Base-by-base conservation (phyloP, 2,888 invertebrate genomes). In the Aphodius sticticus region DNA sequence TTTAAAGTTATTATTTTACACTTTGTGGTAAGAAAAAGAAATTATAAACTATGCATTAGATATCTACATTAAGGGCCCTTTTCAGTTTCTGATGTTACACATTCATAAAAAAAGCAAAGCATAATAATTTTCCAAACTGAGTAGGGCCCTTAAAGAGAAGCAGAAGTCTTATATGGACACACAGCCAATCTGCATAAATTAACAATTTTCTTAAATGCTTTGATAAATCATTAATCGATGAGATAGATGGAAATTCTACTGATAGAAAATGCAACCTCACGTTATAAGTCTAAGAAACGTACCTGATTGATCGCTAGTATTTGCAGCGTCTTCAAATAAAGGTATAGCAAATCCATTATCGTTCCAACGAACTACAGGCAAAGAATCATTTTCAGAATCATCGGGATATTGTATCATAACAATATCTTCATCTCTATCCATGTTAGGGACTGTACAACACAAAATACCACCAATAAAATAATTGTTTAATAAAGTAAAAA, bases 381-480 rank as follows among this genome's bases (percentile, higher is more conserved):
- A 77, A 14, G 87, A 84, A 75, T 88, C 88, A 78, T 88, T 87
- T 76, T 87, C 87, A 69, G 85, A 81, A 81, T 87, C 89, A 83
- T 90, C 90, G 15, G 90, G 88, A 83, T 92, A 93, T 82, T 92
- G 92, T 82, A 93, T 92, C 92, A 93, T 93, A 4, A 93, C 89
- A 79, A 93, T 91, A 84, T 93, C 93, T 83, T 93, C 92, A 80
- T 93, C 93, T 78, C 92, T 90, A 84, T 93, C 92, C 70, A 90
- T 87, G 72, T 91, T 90, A 15, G 91, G 90, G 79, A 89, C 87
- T 86, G 91, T 90, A 82, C 69, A 76, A 77, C 77, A 79, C 36
- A 14, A 80, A 35, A 71, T 36, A 71, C 16, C 14, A 76, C 75
- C 70, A 78, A 78, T 16, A 69, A 78, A 36, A 81, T 83, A 86